Evolutionary conservation across 2,113 vertebrate genomes (phyloP).

Genomic region (Proteles cristata): DNA sequence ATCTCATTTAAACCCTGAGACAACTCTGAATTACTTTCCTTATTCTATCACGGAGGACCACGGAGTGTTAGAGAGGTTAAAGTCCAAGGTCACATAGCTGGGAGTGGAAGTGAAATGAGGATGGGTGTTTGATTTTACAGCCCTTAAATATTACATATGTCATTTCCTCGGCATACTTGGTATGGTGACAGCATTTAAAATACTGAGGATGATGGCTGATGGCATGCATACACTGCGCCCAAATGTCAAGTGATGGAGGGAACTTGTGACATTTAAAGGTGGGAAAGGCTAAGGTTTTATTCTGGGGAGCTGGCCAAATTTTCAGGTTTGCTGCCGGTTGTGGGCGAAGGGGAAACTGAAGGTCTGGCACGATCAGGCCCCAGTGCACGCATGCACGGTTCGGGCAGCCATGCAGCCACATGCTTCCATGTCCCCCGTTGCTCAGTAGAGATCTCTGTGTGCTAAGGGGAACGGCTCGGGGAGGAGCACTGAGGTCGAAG

Average conservation of each 20-base stretch:
- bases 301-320: not conserved
- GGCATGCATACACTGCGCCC: not conserved
- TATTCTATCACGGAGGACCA: not conserved
- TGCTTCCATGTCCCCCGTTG: not conserved
- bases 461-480: not conserved
- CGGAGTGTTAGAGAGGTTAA: not conserved
- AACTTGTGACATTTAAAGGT: not conserved
- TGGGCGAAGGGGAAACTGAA: conserved; percentile 15
- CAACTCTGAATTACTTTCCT: not conserved
- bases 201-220: not conserved
- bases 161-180: not conserved
- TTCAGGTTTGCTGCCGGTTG: not conserved
- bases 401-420: conserved; percentile 50
- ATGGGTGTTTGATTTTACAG: not conserved
- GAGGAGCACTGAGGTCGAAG: not conserved
- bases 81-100: not conserved
- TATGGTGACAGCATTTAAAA: not conserved
- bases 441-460: conserved; percentile 41
- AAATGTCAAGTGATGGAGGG: not conserved
- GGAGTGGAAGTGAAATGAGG: not conserved
- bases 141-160: not conserved
- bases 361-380: not conserved
- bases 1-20: not conserved
- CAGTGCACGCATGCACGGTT: not conserved
- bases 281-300: not conserved